Base-by-base conservation (phyloP, 1,140 invertebrate genomes). In the Drosophila erecta region DNA sequence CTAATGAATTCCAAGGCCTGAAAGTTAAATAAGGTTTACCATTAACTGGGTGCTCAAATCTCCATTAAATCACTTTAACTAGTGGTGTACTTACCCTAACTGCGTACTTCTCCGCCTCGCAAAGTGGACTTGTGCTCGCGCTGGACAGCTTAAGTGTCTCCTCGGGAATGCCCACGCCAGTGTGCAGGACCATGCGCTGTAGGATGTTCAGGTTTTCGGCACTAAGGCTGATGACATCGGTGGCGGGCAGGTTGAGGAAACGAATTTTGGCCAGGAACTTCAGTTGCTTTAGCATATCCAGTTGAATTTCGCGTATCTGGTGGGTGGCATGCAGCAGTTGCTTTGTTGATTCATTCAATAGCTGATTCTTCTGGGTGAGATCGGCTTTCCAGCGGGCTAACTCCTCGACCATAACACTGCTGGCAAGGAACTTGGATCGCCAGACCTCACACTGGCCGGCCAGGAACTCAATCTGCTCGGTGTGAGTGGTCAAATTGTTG, bases 381-480 rank as follows among this genome's bases (percentile, higher is more conserved):
- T 95, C 94, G 57, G 96, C 96, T 92, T 98, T 97, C 94, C 96
- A 97, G 59, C 94, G 94, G 2, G 97, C 96, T 67, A 98, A 92
- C 93, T 98, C 97, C 92, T 98, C 97, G 8, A 97, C 95, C 95
- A 98, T 97, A 54, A 98, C 94, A 91, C 97, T 98, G 94, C 97
- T 97, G 22, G 97, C 97, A 77, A 98, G 93, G 93, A 98, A 99
- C 95, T 98, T 98, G 83, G 97, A 98, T 69, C 97, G 95, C 97
- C 97, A 98, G 57, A 98, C 97, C 93, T 99, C 97, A 92, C 97
- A 98, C 84, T 98, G 97, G 3, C 97, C 97, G 24, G 97, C 96
- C 22, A 98, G 92, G 94, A 96, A 97, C 91, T 98, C 98, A 3
- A 97, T 96, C 93, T 98, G 96, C 92, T 98, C 97, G 92, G 97